Evolutionary conservation across 2,797 vertebrate genomes (phyloP).

Genomic region (Characodon lateralis): DNA sequence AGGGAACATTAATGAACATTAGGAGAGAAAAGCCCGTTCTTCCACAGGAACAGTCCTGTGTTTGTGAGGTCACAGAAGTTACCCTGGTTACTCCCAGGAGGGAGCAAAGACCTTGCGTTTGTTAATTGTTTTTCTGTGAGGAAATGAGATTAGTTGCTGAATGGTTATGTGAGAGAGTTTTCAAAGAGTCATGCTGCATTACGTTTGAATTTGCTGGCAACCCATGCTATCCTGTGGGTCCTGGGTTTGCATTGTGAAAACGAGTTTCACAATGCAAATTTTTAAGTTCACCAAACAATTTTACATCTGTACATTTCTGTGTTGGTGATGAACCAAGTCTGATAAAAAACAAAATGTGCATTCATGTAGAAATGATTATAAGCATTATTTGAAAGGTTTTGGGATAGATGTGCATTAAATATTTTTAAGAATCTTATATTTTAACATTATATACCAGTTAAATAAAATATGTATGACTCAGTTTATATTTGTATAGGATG

Average conservation of each 20-base stretch:
- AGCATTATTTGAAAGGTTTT: not conserved
- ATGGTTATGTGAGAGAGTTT: slow-evolving; percentile 84
- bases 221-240: slow-evolving; percentile 54
- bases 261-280: slow-evolving; percentile 45
- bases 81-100: slow-evolving; percentile 83
- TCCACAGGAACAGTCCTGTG: slow-evolving; percentile 81
- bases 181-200: slow-evolving; percentile 78
- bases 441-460: not conserved
- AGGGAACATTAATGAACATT: slow-evolving; percentile 83
- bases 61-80: slow-evolving; percentile 85
- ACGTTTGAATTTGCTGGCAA: slow-evolving; percentile 69
- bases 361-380: not conserved
- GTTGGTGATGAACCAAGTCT: slow-evolving; percentile 8
- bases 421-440: not conserved
- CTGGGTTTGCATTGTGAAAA: slow-evolving; percentile 26
- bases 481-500: not conserved
- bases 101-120: slow-evolving; percentile 80
- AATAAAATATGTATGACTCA: not conserved
- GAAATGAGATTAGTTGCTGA: slow-evolving; percentile 87
- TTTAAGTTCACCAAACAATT: slow-evolving; percentile 27
- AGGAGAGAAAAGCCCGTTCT: slow-evolving; percentile 81
- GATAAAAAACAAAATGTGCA: not conserved
- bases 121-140: slow-evolving; percentile 82
- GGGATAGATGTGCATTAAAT: not conserved
- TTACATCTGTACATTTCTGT: slow-evolving; percentile 28